Percentiles rank a stretch among this genome's conserved stretches.
Conservation (phyloP, 2,113 vertebrate species). For the Suncus etruscus region DNA sequence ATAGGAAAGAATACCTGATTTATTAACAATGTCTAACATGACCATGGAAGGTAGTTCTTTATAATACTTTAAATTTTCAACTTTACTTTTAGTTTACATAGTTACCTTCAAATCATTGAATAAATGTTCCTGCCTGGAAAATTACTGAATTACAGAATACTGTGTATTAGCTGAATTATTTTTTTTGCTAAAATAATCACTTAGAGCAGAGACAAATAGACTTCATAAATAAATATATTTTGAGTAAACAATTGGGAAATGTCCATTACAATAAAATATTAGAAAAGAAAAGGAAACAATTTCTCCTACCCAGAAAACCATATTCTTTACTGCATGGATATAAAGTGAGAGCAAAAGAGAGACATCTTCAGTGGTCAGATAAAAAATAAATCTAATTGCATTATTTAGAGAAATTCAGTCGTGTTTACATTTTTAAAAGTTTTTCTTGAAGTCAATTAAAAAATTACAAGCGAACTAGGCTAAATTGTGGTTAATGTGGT, state of each 20-base stretch:
- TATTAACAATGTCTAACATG: not conserved
- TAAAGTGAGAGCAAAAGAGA: not conserved
- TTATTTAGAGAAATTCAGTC: constrained; percentile 69
- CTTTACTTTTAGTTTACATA: not conserved
- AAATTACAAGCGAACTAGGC: constrained; percentile 65
- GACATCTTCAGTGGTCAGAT: constrained; percentile 23
- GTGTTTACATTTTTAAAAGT: constrained; percentile 66
- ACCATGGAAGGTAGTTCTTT: not conserved
- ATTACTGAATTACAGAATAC: not conserved
- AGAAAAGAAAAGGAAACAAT: constrained; percentile 20
- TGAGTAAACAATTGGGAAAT: constrained; percentile 4
- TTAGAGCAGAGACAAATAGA: not conserved
- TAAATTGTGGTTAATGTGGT: constrained; percentile 71
- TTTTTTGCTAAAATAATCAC: constrained; percentile 9
- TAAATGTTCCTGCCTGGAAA: constrained; percentile 21
- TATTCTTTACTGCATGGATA: not conserved
- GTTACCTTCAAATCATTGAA: constrained; percentile 21
- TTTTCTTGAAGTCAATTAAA: constrained; percentile 71
- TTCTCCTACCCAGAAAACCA: not conserved
- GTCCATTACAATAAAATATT: constrained; percentile 21
- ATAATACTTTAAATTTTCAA: not conserved
- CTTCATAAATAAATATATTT: constrained; percentile 5
- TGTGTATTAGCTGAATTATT: not conserved
- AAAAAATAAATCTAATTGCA: constrained; percentile 61
- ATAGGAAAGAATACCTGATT: not conserved